A percentile compares a stretch with the other conserved stretches of the same genome.
phyloP scores from a whole-genome alignment of 2,888 invertebrate species.

The Sturmia bella region DNA sequence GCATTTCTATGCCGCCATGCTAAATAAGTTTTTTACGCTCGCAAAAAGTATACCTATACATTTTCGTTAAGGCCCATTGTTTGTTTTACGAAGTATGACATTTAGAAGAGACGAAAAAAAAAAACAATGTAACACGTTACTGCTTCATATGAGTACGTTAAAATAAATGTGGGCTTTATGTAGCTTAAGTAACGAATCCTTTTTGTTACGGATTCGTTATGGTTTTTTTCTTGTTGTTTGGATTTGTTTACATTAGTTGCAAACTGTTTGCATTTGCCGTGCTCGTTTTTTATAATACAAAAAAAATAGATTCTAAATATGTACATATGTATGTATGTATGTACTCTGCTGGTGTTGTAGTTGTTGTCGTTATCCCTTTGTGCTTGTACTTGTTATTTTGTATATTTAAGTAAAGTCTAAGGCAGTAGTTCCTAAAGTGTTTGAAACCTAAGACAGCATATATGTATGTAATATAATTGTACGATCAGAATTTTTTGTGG shows the following conservation, averaged over 20 bases:
- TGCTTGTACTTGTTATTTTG: conserved; percentile 16
- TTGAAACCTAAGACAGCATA: no score
- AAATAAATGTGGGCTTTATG: conserved; percentile 46
- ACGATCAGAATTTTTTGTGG: no score
- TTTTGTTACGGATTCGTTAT: conserved; percentile 71
- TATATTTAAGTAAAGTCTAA: conserved; percentile 45
- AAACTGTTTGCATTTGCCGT: conserved; percentile 71
- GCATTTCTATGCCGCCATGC: conserved; percentile 48
- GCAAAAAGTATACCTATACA: neutral
- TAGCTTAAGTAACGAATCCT: conserved; percentile 68
- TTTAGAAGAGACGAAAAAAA: conserved; percentile 39
- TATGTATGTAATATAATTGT: no score
- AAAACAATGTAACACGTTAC: conserved; percentile 45
- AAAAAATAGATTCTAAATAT: conserved; percentile 32
- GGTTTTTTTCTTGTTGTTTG: conserved; percentile 69
- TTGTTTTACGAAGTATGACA: conserved; percentile 49
- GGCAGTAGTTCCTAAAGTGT: conserved; percentile 36
- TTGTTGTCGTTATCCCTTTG: conserved; percentile 55
- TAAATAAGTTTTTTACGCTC: conserved; percentile 40
- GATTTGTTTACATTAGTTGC: conserved; percentile 74
- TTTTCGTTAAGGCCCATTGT: conserved; percentile 49
- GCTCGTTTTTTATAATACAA: conserved; percentile 30
- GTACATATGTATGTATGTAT: no score
- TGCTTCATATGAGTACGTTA: conserved; percentile 20
- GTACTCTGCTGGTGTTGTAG: conserved; percentile 20